A percentile compares a stretch with the other conserved stretches of the same genome.
Evolutionary conservation across 2,113 vertebrate genomes (phyloP).

Genomic region (Alectura lathami): DNA sequence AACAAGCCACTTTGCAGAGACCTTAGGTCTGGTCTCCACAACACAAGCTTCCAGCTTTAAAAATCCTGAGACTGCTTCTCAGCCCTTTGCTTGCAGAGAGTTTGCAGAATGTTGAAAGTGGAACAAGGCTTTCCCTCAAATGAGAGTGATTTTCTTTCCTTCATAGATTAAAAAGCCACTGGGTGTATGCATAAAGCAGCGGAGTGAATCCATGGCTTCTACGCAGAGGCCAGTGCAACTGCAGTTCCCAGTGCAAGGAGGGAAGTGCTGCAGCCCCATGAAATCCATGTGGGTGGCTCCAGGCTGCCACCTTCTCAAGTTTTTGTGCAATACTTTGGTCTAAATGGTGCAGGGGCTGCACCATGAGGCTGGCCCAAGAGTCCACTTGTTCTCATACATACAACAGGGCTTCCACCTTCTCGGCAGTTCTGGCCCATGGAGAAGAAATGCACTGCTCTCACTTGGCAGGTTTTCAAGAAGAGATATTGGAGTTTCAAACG

Average conservation of each 20-base stretch:
- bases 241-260: fast-evolving
- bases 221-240: not conserved
- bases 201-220: fast-evolving
- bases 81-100: not conserved
- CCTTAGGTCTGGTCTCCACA: not conserved
- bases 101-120: not conserved
- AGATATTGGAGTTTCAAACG: not conserved
- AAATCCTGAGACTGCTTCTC: not conserved
- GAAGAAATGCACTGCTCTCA: not conserved
- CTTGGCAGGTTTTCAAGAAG: not conserved
- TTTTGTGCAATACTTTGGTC: not conserved
- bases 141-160: not conserved
- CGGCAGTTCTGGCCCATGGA: not conserved
- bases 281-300: not conserved
- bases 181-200: not conserved
- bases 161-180: not conserved
- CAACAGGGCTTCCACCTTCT: no score
- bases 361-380: not conserved
- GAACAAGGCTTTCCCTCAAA: not conserved
- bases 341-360: not conserved
- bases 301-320: not conserved
- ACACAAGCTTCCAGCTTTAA: not conserved
- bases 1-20: not conserved
- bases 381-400: not conserved
- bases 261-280: not conserved